Evolutionary conservation across 2,888 invertebrate species (phyloP).

Genomic region (Diaperis boleti): DNA sequence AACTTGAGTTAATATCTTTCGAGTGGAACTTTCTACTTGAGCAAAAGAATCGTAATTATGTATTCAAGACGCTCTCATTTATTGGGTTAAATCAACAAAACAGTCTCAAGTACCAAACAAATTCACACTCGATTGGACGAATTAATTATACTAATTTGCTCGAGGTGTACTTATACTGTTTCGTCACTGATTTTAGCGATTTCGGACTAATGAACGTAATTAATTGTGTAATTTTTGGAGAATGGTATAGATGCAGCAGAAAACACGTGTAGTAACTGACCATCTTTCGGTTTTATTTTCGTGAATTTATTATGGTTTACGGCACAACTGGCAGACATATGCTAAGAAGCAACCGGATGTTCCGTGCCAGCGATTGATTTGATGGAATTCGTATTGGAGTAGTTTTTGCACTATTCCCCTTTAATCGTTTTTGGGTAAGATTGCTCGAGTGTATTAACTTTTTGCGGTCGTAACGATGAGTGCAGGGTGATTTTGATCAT

Average conservation of each 20-base stretch:
- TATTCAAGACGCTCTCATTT: no score
- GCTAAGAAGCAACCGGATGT: conserved; percentile 61
- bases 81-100: conserved; percentile 31
- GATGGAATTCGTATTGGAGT: conserved; percentile 60
- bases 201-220: conserved; percentile 22
- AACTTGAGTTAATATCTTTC: conserved; percentile 41
- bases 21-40: conserved; percentile 23
- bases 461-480: no score
- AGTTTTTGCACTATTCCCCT: conserved; percentile 6
- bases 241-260: no score
- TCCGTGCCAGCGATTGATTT: conserved; percentile 62
- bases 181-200: conserved; percentile 17
- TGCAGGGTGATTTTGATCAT: no score
- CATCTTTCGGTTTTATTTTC: conserved; percentile 35
- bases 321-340: conserved; percentile 63
- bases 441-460: no score
- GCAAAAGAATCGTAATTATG: conserved; percentile 8
- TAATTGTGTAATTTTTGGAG: no score
- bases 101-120: not conserved
- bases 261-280: conserved; percentile 19
- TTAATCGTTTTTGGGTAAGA: no score
- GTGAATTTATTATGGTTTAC: conserved; percentile 40
- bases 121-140: not conserved
- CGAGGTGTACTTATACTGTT: conserved; percentile 1
- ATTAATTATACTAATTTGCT: conserved; percentile 1